Evolutionary conservation across 2,113 vertebrate species (phyloP), one percentile per base, ranked within the genome.

Genomic region (Hypocryptadius cinnamomeus): DNA sequence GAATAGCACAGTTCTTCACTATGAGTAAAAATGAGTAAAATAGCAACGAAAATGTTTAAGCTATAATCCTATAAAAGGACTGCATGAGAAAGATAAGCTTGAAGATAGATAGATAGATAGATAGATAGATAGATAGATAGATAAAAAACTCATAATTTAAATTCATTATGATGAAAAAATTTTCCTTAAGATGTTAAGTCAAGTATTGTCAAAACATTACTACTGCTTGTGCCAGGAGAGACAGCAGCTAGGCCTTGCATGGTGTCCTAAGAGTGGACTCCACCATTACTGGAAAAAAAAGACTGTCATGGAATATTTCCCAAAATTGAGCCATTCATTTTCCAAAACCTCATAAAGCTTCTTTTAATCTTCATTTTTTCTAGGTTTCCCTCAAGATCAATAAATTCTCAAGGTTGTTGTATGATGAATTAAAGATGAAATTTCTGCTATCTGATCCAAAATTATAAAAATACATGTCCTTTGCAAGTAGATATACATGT

Each of bases 361-460:
- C 9, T 86, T 68, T 66, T 81, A 71, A 60, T 71, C 44, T 70
- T 66, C 11, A 13, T 44, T 13, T 90, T 88, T 90, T 71, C n/a
- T 47, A 57, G 19, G 24, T 44, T 90, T 33, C 40, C 15, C 77
- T 84, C 56, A 84, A 53, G 39, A 94, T 69, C 51, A 90, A 69
- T 73, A 30, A 35, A 61, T 73, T 81, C n/a, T 65, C 83, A 35
- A 47, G 24, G 21, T 39, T 70, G 4, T 39, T 66, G 4, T 25
- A 56, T 85, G 25, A 90, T 61, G 44, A 95, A 95, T 68, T 78
- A 64, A 73, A 66, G 65, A 79, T 44, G 4, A 87, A 77, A 87
- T 45, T 77, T n/a, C 31, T 77, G 27, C 33, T 73, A 37, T 42
- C 5, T 79, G 28, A 72, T 39, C 21, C 8, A 82, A 94, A 92